Base-by-base conservation (phyloP, 2,888 invertebrate genomes). In the Patella depressa region DNA sequence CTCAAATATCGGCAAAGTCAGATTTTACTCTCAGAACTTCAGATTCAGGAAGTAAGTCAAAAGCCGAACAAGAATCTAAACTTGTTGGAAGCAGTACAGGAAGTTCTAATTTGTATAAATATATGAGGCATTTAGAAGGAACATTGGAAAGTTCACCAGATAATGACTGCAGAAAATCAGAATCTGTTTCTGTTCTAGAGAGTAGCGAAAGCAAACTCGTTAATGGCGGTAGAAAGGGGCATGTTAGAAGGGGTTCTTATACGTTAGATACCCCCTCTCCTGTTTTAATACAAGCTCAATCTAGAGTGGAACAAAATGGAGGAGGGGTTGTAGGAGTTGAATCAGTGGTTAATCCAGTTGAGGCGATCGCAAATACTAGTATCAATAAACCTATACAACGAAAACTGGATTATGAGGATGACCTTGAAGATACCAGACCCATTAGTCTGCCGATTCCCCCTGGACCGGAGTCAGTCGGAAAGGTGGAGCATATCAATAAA, bases 201-300 rank as follows among this genome's bases (percentile, higher is more conserved):
- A 73, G 55, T 55, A 69, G 71, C 24, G 80, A 77, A 15, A 17
- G 71, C 29, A 45, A 73, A 53, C 19, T 19, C 72, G 65, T 24
- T 24, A 15, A 65, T 65, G 55, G 7, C n/a, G 65, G 53, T n/a
- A 34, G 19, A 12, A 57, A 53, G 65, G 78, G 59, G 53, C 87
- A 88, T 76, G 93, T 94, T 15, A 93, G 96, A 74, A 95, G 95
- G 87, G 94, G 95, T 80, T 96, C 96, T 0, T 96, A 96, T 87
- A 95, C 95, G 0, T 91, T 96, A 72, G 94, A 96, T 0, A 93
- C 94, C 34, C 96, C 96, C 0, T 96, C 96, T 87, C 95, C 95
- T 0, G 94, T 94, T 81, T 93, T 96, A 12, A 74, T 88, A 15
- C 74, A 77, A 24, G 80, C 82, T 19, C 75, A 80, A 15, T 73